Conservation (phyloP, 37 sponge, comb jelly and placozoan species). For the Aphrocallistes beatrix region DNA sequence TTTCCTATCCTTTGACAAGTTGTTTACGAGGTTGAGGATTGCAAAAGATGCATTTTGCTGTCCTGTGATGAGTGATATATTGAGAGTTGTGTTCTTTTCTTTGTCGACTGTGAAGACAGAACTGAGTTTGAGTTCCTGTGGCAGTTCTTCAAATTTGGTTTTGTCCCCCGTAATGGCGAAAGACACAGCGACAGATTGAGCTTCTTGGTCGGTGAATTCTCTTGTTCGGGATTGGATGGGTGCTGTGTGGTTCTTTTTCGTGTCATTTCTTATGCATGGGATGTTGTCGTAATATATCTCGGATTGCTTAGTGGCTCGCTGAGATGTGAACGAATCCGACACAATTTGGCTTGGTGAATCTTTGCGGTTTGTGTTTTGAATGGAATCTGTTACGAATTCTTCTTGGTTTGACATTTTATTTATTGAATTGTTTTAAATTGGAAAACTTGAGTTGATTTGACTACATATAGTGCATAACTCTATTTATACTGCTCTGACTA, state of each 20-base stretch:
- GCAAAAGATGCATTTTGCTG: not conserved
- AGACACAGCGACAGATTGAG: not conserved
- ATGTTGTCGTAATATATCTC: not conserved
- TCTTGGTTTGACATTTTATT: not conserved
- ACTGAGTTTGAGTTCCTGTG: not conserved
- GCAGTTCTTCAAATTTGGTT: not conserved
- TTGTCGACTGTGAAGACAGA: not conserved
- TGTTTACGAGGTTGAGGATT: not conserved
- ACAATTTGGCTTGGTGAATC: not conserved
- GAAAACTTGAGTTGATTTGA: too few species aligned
- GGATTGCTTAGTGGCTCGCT: not conserved
- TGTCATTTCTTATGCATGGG: not conserved
- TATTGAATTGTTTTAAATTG: too few species aligned
- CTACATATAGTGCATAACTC: too few species aligned
- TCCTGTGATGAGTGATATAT: not conserved
- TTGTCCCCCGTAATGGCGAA: not conserved
- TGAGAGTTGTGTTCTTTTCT: not conserved
- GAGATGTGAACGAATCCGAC: not conserved
- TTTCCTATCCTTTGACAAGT: not conserved
- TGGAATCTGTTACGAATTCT: not conserved
- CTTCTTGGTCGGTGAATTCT: not conserved
- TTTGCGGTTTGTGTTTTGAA: not conserved
- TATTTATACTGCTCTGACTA: too few species aligned
- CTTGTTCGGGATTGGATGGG: not conserved
- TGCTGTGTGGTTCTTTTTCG: not conserved